Base-by-base conservation (phyloP, 2,797 vertebrate species). In the Ctenosaura bakeri region DNA sequence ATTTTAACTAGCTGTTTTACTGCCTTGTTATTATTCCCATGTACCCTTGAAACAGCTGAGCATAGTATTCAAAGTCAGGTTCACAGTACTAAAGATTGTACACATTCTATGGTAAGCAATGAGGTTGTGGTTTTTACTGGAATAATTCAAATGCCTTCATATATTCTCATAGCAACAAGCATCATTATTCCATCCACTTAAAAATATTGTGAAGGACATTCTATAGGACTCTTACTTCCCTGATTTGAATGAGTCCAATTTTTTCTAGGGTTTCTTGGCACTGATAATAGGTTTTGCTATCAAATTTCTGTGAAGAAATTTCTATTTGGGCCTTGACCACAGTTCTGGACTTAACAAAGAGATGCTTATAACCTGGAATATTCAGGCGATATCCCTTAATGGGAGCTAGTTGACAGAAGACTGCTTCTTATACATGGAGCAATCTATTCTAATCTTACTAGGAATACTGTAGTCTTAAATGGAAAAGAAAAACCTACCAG, bases 211-310 rank as follows among this genome's bases (percentile, higher is more conserved):
- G 50, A 78, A 66, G 71, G 46, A 46, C 16, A 42, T 20, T 69
- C 26, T 24, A 50, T 74, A 87, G 29, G 13, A 56, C 7, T 6
- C 9, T 87, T 56, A 22, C 29, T 66, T 87, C 2, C 20, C 18
- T 82, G 88, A 42, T 86, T 80, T 82, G 32, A 83, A 92, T 78
- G 54, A 46, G 80, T 90, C 73, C 20, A 46, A 62, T 79, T 24
- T 80, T 74, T 93, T 84, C 0, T 0, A 59, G 56, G 10, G 77
- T 79, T 52, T 79, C 22, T 29, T 69, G 7, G 26, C 29, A 29
- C 32, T 69, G 66, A 29, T 69, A 69, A 69, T 35, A 9, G 24
- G 10, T 26, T 80, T 89, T 81, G 52, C 16, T 56, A 59, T 56
- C 52, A 35, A 4, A 81, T 16, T 54, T 20, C 29, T 54, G 14